Evolutionary conservation across 2,113 vertebrate species (phyloP).

Genomic region (Corythoichthys haematopterus): DNA sequence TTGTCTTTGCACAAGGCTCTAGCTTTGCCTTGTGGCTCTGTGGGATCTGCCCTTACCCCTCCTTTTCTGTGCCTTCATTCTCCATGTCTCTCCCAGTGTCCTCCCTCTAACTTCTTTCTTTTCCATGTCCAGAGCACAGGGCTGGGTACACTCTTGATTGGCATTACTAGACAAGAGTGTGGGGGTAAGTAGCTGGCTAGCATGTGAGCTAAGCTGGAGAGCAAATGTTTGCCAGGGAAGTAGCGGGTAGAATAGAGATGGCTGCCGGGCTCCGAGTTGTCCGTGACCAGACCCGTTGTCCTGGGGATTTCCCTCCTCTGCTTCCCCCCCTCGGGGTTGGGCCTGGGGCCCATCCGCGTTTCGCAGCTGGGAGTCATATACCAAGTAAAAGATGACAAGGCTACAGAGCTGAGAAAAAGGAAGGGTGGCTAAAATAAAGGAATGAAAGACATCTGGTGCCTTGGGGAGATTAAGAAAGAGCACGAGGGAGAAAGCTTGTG

Average conservation of each 20-base stretch:
- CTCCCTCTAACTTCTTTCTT: constrained; percentile 57
- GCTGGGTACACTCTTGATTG: constrained; percentile 69
- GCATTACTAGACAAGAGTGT: constrained; percentile 74
- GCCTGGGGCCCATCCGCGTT: constrained; percentile 75
- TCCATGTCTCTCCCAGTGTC: constrained; percentile 48
- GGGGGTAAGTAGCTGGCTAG: constrained; percentile 68
- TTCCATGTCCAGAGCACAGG: constrained; percentile 48
- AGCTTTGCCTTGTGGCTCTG: constrained; percentile 76
- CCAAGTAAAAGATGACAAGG: constrained; percentile 50
- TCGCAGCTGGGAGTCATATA: constrained; percentile 83
- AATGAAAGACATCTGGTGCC: constrained; percentile 95
- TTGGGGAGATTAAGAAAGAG: constrained; percentile 54
- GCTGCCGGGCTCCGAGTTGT: constrained; percentile 71
- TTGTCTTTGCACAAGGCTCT: constrained; percentile 75
- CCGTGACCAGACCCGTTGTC: constrained; percentile 99
- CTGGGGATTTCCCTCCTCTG: constrained; percentile 81
- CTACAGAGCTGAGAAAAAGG: constrained; percentile 50
- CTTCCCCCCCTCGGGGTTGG: constrained; percentile 56
- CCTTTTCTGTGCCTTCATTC: constrained; percentile 56
- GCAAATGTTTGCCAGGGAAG: constrained; percentile 94
- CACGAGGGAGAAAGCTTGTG: constrained; percentile 71
- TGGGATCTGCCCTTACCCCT: constrained; percentile 68
- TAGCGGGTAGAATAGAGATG: constrained; percentile 79
- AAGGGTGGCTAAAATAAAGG: constrained; percentile 62
- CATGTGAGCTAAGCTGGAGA: constrained; percentile 76